Conservation (phyloP, 2,888 invertebrate species). For the Nemapogon koenigi region DNA sequence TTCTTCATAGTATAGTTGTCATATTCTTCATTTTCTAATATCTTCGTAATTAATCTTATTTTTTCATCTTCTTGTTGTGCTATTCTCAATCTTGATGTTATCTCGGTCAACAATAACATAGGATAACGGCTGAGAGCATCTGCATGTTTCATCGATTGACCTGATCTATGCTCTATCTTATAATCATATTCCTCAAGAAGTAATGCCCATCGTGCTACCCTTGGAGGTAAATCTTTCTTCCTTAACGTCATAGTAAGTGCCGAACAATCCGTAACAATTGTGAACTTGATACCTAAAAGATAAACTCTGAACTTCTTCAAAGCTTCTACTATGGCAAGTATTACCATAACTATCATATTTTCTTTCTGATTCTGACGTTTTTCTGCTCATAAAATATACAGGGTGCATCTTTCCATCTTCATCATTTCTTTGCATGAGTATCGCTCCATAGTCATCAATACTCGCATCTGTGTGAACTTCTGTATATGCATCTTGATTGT, state of each 20-base stretch:
- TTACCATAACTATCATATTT: constrained; percentile 19
- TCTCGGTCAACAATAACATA: background rate
- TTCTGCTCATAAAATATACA: constrained; percentile 17
- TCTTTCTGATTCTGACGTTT: constrained; percentile 14
- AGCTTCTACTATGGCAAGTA: constrained; percentile 17
- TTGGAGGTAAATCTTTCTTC: constrained; percentile 21
- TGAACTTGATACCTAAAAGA: constrained; percentile 18
- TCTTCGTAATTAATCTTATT: constrained; percentile 16
- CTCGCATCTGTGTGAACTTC: constrained; percentile 13
- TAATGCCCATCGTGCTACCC: constrained; percentile 21
- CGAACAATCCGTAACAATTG: constrained; percentile 19
- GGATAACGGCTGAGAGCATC: constrained; percentile 20
- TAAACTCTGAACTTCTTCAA: constrained; percentile 19
- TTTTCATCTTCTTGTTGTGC: constrained; percentile 18
- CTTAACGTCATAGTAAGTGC: constrained; percentile 19
- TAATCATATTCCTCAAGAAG: too few relatives aligned
- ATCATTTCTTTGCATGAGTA: constrained; percentile 1
- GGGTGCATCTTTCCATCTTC: constrained; percentile 15
- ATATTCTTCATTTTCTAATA: constrained; percentile 14
- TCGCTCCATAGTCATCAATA: background rate
- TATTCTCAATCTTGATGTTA: constrained; percentile 4
- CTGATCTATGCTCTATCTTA: constrained; percentile 19
- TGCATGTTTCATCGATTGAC: constrained; percentile 18
- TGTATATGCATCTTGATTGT: constrained; percentile 7
- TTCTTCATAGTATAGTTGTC: constrained; percentile 18